These are phyloP conservation scores for Colletes latitarsis DNA, from an alignment of 1,140 invertebrate genomes.

Conservation along the genomic window DNA sequence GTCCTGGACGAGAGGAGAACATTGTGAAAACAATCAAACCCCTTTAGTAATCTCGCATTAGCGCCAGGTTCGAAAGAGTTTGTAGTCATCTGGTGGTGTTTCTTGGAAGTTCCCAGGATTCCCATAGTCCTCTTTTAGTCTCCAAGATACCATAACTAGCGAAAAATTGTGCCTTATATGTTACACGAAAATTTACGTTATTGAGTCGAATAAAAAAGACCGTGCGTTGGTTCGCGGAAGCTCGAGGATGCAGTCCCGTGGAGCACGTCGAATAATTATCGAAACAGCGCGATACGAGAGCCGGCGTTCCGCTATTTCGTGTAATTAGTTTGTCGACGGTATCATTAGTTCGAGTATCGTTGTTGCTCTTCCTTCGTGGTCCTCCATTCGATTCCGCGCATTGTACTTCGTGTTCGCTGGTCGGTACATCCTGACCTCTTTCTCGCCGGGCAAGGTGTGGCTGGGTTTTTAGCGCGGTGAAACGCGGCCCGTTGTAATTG, in stretches of 20 bases:
- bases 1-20: neutral
- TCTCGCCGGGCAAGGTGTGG: constrained; percentile 50
- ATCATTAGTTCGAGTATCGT: constrained; percentile 62
- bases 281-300: constrained; percentile 34
- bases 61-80: too few species aligned
- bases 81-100: too few species aligned
- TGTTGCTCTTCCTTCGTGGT: constrained; percentile 58
- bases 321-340: constrained; percentile 45
- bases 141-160: too few species aligned
- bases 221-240: constrained; percentile 6
- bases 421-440: constrained; percentile 59
- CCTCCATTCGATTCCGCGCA: constrained; percentile 45
- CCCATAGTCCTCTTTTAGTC: too few species aligned
- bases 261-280: constrained; percentile 29
- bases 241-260: constrained; percentile 19
- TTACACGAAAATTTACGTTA: neutral
- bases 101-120: too few species aligned
- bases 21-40: too few species aligned
- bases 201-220: neutral
- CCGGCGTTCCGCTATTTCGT: constrained; percentile 46
- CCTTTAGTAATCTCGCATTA: too few species aligned
- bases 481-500: neutral
- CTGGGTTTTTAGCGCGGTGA: constrained; percentile 15
- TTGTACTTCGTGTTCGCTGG: constrained; percentile 44
- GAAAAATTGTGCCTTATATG: too few species aligned